Evolutionary conservation across 2,113 vertebrate genomes (phyloP).

Genomic region (Ceratotherium simum): DNA sequence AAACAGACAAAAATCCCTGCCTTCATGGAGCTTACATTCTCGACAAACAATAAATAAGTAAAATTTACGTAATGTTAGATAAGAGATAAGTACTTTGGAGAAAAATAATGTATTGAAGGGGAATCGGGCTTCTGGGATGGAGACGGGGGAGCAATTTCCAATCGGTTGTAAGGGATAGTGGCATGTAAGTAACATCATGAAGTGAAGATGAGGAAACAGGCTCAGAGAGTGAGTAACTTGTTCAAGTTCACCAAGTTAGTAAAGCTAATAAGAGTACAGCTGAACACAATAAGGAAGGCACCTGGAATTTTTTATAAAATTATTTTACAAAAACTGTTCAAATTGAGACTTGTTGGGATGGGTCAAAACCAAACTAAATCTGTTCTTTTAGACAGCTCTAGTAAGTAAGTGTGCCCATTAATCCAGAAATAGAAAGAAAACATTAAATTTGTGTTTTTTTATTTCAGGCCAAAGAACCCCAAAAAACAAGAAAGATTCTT

Average conservation of each 20-base stretch:
- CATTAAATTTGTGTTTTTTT: slow-evolving; percentile 58
- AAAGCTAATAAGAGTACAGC: neutral
- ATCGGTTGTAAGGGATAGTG: neutral
- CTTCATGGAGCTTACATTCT: neutral
- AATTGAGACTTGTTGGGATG: neutral
- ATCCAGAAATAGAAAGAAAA: slow-evolving; percentile 52
- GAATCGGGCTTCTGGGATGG: neutral
- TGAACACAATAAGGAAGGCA: neutral
- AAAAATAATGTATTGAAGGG: neutral
- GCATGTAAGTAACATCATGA: slow-evolving; percentile 22
- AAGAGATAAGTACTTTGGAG: neutral
- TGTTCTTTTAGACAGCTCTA: neutral
- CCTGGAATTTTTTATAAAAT: neutral
- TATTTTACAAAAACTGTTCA: neutral
- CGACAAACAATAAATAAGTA: neutral
- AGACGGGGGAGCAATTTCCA: neutral
- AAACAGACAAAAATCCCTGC: neutral
- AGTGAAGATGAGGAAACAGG: slow-evolving; percentile 22
- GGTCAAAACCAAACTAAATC: slow-evolving; percentile 25
- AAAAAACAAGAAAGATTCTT: slow-evolving; percentile 86
- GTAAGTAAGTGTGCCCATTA: neutral
- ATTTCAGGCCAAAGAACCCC: slow-evolving; percentile 89
- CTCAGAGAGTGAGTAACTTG: neutral
- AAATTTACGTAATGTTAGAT: neutral
- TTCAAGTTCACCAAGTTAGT: neutral